A percentile compares a stretch with the other conserved stretches of the same genome.
These are phyloP conservation scores for Adelognathus sp. DNA, from an alignment of 2,888 invertebrate genomes.

Conservation along the genomic window DNA sequence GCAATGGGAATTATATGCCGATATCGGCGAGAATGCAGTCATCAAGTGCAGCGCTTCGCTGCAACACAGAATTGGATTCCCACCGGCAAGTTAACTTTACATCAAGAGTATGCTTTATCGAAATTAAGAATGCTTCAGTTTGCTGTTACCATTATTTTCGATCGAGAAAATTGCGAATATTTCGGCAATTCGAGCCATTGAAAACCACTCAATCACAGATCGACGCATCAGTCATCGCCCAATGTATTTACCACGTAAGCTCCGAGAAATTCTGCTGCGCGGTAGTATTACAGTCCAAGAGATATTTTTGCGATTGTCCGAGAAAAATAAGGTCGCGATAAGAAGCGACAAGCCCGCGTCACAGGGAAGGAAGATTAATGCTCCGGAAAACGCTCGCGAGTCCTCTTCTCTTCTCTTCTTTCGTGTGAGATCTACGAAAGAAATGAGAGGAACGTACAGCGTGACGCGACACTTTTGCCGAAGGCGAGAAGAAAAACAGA, in stretches of 20 bases:
- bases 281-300: background rate
- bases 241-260: background rate
- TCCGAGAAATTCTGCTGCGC: background rate
- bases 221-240: background rate
- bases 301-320: background rate
- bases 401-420: background rate
- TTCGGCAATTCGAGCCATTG: too few relatives aligned
- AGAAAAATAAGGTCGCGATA: conserved; percentile 3
- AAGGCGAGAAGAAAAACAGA: background rate
- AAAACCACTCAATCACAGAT: too few relatives aligned
- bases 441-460: background rate
- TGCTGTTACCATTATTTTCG: too few relatives aligned
- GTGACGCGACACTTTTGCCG: conserved; percentile 4
- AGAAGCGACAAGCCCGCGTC: conserved; percentile 39
- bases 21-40: background rate
- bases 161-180: too few relatives aligned
- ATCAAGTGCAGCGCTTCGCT: background rate
- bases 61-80: background rate
- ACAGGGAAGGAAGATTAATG: conserved; percentile 63
- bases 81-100: background rate
- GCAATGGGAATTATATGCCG: background rate
- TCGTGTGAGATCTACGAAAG: background rate
- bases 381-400: conserved; percentile 35
- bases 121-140: too few relatives aligned
- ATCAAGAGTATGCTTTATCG: too few relatives aligned